These are phyloP conservation scores for Silurus glanis DNA, from an alignment of 2,113 vertebrate genomes.

Conservation along the genomic window DNA sequence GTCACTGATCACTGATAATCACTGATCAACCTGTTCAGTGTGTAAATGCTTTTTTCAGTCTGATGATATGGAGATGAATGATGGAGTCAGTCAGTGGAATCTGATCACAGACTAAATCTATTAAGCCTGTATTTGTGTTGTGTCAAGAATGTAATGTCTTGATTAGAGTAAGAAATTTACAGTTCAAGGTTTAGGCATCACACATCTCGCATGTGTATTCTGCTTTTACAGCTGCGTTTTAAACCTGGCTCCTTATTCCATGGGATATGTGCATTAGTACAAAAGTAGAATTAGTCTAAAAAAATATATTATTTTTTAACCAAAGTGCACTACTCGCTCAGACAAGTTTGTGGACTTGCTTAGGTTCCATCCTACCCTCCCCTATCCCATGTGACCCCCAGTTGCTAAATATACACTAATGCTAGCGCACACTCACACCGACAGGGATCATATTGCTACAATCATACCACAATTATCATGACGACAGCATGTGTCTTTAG, in stretches of 20 bases:
- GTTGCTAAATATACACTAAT: conserved; percentile 50
- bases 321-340: background rate
- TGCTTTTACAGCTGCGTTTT: background rate
- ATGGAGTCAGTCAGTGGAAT: background rate
- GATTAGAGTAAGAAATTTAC: background rate
- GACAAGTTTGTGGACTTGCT: conserved; percentile 42
- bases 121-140: background rate
- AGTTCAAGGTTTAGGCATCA: background rate
- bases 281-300: background rate
- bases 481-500: conserved; percentile 19
- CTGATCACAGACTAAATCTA: background rate
- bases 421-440: conserved; percentile 29
- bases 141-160: background rate
- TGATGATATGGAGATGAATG: background rate
- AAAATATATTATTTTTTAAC: background rate
- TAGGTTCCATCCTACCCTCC: conserved; percentile 29
- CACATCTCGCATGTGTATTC: background rate
- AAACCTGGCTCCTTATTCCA: background rate
- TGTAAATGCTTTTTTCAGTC: background rate
- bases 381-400: conserved; percentile 46
- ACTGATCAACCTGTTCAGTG: background rate
- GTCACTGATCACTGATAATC: too few relatives aligned
- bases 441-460: conserved; percentile 45
- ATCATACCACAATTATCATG: conserved; percentile 27
- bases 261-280: background rate